Base-by-base conservation (phyloP, 2,888 invertebrate genomes). In the Lymantria dispar region DNA sequence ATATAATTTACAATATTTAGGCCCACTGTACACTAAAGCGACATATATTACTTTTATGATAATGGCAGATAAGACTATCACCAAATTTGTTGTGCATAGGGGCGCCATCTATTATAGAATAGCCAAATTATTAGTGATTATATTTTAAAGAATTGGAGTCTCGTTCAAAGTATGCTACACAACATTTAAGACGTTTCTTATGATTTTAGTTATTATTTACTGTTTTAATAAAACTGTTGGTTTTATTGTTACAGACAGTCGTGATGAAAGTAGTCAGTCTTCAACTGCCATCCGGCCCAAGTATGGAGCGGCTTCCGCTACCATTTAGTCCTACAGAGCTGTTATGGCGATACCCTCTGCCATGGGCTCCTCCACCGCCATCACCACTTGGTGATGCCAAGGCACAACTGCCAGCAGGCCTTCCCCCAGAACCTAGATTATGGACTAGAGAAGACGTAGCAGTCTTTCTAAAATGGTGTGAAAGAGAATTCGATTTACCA, bases 361-460 rank as follows among this genome's bases (percentile, higher is more conserved):
- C 95, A 54, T 95, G 95, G 79, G 95, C 95, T 54, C 94, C 93
- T 43, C 94, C 93, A 54, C 92, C 91, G 14, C 93, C 93, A 22
- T 94, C 94, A 29, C 96, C 96, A 9, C 92, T 96, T 57, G 93
- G 95, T 54, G 97, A 98, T 76, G 94, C 97, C 74, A 97, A 97
- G 87, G 96, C 96, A 47, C 97, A 97, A 79, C 89, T 98, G 70
- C 98, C 98, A 30, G 93, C 94, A 39, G 95, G 94, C 66, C 91
- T 97, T 85, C 96, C 97, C 40, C 94, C 96, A 71, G 98, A 98
- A 92, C 98, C 98, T 8, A 93, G 98, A 70, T 87, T 96, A 45
- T 98, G 98, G 98, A 95, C 95, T 50, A 94, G 98, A 64, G 98
- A 98, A 66, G 98, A 98, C 80, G 98, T 98, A 14, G 92, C 94